Base-by-base conservation (phyloP, 2,113 vertebrate species). In the Thomomys bottae region DNA sequence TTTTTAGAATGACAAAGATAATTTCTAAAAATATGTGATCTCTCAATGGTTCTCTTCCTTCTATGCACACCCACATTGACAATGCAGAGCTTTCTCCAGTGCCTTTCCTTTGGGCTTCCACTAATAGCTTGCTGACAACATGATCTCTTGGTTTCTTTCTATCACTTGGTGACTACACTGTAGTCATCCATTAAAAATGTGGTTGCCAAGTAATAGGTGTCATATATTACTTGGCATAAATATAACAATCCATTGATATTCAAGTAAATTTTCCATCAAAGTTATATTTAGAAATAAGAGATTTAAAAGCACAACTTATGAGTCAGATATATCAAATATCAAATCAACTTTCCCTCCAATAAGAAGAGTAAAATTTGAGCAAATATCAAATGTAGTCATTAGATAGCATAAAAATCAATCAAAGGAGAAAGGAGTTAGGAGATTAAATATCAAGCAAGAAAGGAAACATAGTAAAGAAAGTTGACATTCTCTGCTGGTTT, bases 1-100 rank as follows among this genome's bases (percentile, higher is more conserved):
- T 80, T 86, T 93, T 94, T 85, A 88, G 71, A 91, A 86, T 64
- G 34, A 78, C 71, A 80, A 78, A 94, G 12, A 70, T 73, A 73
- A n/a, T 84, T 87, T 87, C 94, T 91, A 94, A 95, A 96, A 94
- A 61, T 92, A 92, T 88, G 45, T 66, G 36, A 21, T n/a, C 63
- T 91, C 86, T 78, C 73, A 93, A 73, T 86, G 30, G 82, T 54
- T 92, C 54, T 91, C 75, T 28, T 88, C 40, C 67, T 95, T 82
- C 66, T 54, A 78, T 21, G 61, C 14, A 77, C 84, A 61, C 66
- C 82, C 61, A 91, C 71, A 66, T 3, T 73, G 68, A 84, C 59
- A 89, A 32, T 68, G 36, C 32, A 64, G 89, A 89, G 63, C 68
- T 30, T 80, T 88, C 70, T 54, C 70, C 34, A 26, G 23, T 71